Conservation (phyloP, 2,888 invertebrate genomes). For the Sussaba pulchella region DNA sequence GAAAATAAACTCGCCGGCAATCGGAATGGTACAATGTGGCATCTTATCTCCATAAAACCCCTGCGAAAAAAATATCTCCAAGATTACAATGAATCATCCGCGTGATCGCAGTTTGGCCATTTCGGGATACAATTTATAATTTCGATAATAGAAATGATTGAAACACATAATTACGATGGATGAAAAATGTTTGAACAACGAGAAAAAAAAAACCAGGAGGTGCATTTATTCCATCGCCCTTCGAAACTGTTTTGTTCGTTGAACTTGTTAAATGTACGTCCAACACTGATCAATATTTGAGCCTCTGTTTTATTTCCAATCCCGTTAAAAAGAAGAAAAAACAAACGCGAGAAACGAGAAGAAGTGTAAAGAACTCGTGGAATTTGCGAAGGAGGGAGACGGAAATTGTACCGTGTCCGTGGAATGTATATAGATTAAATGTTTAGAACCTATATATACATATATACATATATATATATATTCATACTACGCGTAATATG, state of each 20-base stretch:
- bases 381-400: slow-evolving; percentile 8
- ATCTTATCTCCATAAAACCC: background rate
- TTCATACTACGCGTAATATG: slow-evolving; percentile 30
- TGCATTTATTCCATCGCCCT: slow-evolving; percentile 4
- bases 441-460: slow-evolving; percentile 47
- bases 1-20: slow-evolving; percentile 60
- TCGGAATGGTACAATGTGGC: slow-evolving; percentile 66
- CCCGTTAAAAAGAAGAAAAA: background rate
- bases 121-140: too few relatives aligned
- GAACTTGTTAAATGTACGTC: slow-evolving; percentile 2
- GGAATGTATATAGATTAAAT: slow-evolving; percentile 73
- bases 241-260: background rate
- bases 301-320: slow-evolving; percentile 11
- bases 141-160: background rate
- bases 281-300: too few relatives aligned
- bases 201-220: slow-evolving; percentile 2
- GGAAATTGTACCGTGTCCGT: slow-evolving; percentile 66
- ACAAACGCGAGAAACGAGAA: background rate
- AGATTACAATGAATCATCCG: background rate
- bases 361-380: slow-evolving; percentile 1
- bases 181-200: background rate
- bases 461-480: slow-evolving; percentile 33
- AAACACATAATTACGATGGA: background rate
- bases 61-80: too few relatives aligned
- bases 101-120: too few relatives aligned